A percentile compares a stretch with the other conserved stretches of the same genome.
Evolutionary conservation across 2,797 vertebrate genomes (phyloP).

Genomic region (Chromis chromis): DNA sequence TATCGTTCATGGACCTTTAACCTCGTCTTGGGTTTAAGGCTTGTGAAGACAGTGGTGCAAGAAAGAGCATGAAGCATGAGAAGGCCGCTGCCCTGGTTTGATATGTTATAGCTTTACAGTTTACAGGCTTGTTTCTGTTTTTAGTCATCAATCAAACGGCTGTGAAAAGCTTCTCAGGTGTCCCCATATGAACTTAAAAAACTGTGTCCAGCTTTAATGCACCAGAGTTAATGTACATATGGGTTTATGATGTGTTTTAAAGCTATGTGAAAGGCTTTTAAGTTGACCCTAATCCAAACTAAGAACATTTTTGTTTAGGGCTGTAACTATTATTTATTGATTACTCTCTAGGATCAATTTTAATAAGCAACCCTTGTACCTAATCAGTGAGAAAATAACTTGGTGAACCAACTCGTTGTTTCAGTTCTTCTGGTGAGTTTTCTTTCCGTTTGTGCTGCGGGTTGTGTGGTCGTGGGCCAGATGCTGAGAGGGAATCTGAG

Average conservation of each 20-base stretch:
- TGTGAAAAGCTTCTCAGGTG: slow-evolving; percentile 3
- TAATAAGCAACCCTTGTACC: too few species aligned
- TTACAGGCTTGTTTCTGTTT: slow-evolving; percentile 2
- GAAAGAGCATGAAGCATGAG: not conserved
- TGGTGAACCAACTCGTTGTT: not conserved
- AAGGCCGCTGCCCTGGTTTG: not conserved
- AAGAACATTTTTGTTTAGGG: not conserved
- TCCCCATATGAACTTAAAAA: not conserved
- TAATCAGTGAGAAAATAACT: not conserved
- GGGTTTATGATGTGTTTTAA: not conserved
- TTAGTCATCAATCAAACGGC: not conserved
- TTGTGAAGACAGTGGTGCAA: too few species aligned
- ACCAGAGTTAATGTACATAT: too few species aligned
- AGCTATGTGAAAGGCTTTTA: not conserved
- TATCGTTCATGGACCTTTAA: not conserved
- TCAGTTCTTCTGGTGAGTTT: not conserved
- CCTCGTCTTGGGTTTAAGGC: not conserved
- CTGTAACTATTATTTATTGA: not conserved
- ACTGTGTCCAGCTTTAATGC: not conserved
- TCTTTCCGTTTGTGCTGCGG: not conserved
- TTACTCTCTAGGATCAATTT: too few species aligned
- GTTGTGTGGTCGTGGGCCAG: not conserved
- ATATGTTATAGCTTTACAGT: not conserved
- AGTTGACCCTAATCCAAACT: not conserved
- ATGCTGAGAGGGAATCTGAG: slow-evolving; percentile 45